Evolutionary conservation across 2,888 invertebrate genomes (phyloP), one percentile per base, ranked within the genome.

Genomic region (Drosophila prolongata): DNA sequence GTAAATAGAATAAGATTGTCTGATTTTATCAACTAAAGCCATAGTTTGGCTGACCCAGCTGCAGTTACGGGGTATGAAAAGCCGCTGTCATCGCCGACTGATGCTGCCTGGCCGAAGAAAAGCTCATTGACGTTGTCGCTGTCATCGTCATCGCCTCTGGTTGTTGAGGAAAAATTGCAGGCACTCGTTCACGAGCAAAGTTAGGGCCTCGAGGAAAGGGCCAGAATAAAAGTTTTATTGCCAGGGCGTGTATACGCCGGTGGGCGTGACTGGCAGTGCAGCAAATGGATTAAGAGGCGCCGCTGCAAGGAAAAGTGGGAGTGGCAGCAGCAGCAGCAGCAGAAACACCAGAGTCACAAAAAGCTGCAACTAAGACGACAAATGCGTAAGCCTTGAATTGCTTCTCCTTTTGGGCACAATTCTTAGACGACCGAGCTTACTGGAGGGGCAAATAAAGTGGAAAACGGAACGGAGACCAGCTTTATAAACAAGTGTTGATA

Each of bases 401-500:
- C 55, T 55, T 38, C 57, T 62, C 24, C 46, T 56, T 47, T 56
- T 46, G 57, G 57, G 53, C 53, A 34, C 56, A 56, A 11, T 47
- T 38, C 57, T 47, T 14, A 5, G 38, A 35, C 14, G 38, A 16
- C 43, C 35, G 8, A 30, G 40, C 58, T 52, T 42, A 40, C 44
- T 50, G 49, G 34, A 57, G 53, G 43, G 40, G 40, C 34, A 34
- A 49, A 46, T 47, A 43, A 35, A 13, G 42, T 37, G 19, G 42
- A 37, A 3, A 59, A 40, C 24, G 54, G 38, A 8, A 34, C 13
- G 16, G 16, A 37, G 53, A 13, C 9, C 27, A 47, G 50, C 35
- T 78, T 56, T 77, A 85, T 84, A 82, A 80, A 81, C 82, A 85
- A 82, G 85, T 82, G 82, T 84, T 81, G 85, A 84, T 82, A 77